Evolutionary conservation across 2,888 invertebrate genomes (phyloP), one percentile per base, ranked within the genome.

Genomic region (Caenorhabditis sp.): DNA sequence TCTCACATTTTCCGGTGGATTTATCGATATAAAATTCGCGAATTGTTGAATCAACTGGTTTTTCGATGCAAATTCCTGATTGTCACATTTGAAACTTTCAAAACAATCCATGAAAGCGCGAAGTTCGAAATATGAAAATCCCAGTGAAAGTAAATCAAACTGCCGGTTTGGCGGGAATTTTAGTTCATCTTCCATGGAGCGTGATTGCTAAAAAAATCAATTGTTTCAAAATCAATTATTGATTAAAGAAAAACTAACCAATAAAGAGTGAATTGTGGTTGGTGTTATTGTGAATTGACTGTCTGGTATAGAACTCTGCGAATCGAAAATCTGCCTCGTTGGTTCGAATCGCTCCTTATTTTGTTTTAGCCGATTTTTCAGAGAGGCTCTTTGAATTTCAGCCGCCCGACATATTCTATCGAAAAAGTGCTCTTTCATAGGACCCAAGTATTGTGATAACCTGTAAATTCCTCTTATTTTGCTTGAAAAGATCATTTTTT

Each of bases 361-460:
- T 25, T 80, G 80, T 58, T 78, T 82, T 57, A 82, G 59, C 21
- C 82, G 63, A 68, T 80, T 82, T 67, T 80, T 82, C 53, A 82
- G 59, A 0, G 80, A 80, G 1, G 82, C 82, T 52, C 73, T 62
- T 58, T 82, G 82, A 57, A 82, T 82, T 17, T 78, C 80, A 5
- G 82, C 82, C 2, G 80, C 80, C 1, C 80, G 63, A 36, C 82
- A 82, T n/a, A 82, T 77, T 26, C 82, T 36, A 52, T 80, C 80
- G 63, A 70, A 82, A 52, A 82, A 77, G 0, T 56, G 10, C 27
- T 82, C 82, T 62, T 77, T 82, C 20, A 73, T 72, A 10, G 80
- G 77, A 1, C 82, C 82, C 26, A 82, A 63, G 12, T 76, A 62
- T 14, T 71, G 74, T 5, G 80, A 72, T 27, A 78, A 38, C 2